These are phyloP conservation scores for Protonemura montana DNA, from an alignment of 2,888 invertebrate genomes.

Conservation along the genomic window DNA sequence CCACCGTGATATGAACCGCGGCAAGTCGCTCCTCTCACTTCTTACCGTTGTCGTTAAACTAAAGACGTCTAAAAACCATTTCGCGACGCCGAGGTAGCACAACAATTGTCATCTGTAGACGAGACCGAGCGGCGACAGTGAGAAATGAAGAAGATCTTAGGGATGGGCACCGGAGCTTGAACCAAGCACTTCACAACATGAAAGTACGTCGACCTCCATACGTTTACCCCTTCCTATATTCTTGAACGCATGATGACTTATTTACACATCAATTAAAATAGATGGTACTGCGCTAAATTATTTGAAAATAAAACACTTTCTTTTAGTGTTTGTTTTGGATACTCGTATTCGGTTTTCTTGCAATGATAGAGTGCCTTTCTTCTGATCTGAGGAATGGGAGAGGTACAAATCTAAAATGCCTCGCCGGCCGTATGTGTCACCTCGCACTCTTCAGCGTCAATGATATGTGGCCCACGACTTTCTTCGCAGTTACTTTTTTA, in stretches of 20 bases:
- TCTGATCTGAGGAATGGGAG: neutral
- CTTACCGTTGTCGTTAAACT: neutral
- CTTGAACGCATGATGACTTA: neutral
- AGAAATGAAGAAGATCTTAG: neutral
- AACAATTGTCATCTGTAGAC: neutral
- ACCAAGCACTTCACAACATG: neutral
- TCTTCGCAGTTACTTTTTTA: neutral
- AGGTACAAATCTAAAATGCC: neutral
- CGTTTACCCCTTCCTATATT: neutral
- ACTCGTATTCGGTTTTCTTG: neutral
- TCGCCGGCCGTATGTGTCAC: neutral
- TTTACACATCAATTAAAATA: neutral
- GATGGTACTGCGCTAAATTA: neutral
- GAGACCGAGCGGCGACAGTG: neutral
- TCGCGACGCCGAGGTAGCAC: neutral
- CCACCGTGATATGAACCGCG: neutral
- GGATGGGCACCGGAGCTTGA: constrained; percentile 18
- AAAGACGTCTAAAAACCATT: neutral
- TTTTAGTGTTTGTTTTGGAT: neutral
- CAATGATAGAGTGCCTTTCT: neutral
- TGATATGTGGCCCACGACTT: neutral
- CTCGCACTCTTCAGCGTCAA: neutral
- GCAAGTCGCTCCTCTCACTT: neutral
- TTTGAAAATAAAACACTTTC: neutral
- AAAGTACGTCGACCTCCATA: constrained; percentile 8